phyloP scores from a whole-genome alignment of 2,113 vertebrate genomes.

The Cyanistes caeruleus region DNA sequence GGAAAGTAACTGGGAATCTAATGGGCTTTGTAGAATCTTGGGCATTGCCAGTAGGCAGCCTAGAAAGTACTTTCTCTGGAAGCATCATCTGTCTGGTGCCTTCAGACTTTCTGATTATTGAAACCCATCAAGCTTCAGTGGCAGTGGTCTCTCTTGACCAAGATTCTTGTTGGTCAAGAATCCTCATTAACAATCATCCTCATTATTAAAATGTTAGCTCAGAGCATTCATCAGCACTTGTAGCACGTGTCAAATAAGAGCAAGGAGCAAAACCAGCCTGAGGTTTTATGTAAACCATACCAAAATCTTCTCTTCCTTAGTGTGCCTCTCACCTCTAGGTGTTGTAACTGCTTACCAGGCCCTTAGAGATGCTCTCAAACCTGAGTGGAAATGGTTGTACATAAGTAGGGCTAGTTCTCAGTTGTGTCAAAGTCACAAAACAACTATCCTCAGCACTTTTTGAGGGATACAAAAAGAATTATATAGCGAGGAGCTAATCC shows the following conservation, averaged over 20 bases:
- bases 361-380: not conserved
- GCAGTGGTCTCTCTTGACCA: not conserved
- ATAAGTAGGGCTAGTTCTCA: not conserved
- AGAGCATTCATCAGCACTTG: not conserved
- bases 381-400: accelerated
- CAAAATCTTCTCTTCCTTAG: not conserved
- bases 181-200: not conserved
- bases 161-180: not conserved
- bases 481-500: not conserved
- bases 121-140: not conserved
- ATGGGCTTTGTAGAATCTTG: not conserved
- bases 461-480: not conserved
- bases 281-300: not conserved
- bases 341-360: not conserved
- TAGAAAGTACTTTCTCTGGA: not conserved
- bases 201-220: not conserved
- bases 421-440: not conserved
- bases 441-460: constrained; percentile 33
- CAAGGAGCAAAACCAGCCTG: not conserved
- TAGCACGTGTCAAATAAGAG: not conserved
- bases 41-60: not conserved
- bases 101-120: not conserved
- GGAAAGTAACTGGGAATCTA: not conserved
- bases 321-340: not conserved
- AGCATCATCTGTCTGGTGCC: not conserved